Evolutionary conservation across 2,888 invertebrate species (phyloP).

Genomic region (Polydrusus pterygomalis): DNA sequence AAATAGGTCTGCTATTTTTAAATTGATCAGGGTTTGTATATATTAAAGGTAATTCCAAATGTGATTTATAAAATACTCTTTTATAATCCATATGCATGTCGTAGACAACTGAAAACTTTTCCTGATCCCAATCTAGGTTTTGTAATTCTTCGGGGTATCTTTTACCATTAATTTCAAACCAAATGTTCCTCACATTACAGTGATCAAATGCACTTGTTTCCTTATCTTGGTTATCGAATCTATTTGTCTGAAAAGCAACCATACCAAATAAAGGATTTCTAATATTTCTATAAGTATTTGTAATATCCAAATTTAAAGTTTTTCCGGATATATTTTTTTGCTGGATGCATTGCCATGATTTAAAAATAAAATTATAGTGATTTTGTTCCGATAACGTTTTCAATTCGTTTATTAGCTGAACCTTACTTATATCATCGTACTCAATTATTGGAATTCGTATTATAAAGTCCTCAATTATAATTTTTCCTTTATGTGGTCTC

Average conservation of each 20-base stretch:
- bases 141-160: neutral
- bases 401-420: neutral
- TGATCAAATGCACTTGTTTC: neutral
- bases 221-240: neutral
- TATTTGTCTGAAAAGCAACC: neutral
- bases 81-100: neutral
- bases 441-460: neutral
- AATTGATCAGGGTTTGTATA: neutral
- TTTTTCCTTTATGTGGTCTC: conserved; percentile 1
- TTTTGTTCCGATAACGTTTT: neutral
- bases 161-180: neutral
- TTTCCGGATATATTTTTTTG: conserved; percentile 2
- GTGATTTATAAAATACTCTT: neutral
- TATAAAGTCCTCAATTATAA: conserved; percentile 2
- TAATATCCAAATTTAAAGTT: neutral
- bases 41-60: neutral
- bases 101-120: neutral
- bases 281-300: neutral
- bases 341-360: neutral
- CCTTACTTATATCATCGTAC: neutral
- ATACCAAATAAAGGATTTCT: conserved; percentile 1
- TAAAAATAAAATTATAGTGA: neutral
- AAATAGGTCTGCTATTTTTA: neutral
- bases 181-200: neutral
- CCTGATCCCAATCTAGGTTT: neutral